A percentile compares a stretch with the other conserved stretches of the same genome.
phyloP scores from a whole-genome alignment of 1,140 invertebrate genomes.

The Steinernema feltiae region DNA sequence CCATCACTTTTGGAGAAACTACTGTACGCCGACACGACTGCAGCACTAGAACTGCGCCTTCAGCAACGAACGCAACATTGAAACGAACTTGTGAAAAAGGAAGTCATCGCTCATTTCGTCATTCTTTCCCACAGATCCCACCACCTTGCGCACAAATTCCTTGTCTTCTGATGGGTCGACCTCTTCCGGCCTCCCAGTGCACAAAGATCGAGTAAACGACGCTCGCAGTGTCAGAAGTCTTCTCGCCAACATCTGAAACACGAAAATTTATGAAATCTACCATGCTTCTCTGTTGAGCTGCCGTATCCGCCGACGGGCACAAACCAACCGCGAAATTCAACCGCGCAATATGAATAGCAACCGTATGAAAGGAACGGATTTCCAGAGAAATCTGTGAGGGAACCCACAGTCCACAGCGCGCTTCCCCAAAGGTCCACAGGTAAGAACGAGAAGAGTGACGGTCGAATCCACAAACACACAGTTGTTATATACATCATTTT shows the following conservation, averaged over 20 bases:
- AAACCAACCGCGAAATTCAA: background rate
- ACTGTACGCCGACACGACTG: background rate
- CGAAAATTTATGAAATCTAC: background rate
- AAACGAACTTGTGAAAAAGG: background rate
- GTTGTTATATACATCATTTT: constrained; percentile 9
- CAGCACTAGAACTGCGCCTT: background rate
- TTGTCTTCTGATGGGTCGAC: background rate
- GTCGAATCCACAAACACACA: too few species aligned
- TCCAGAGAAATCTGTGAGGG: too few species aligned
- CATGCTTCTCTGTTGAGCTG: too few species aligned
- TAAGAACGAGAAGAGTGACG: too few species aligned
- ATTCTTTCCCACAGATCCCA: background rate
- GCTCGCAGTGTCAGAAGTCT: background rate
- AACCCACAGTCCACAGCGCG: too few species aligned
- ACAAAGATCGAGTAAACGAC: background rate
- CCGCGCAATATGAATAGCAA: too few species aligned
- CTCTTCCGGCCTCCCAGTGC: background rate
- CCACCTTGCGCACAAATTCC: background rate
- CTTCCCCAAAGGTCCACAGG: too few species aligned
- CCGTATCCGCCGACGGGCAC: background rate
- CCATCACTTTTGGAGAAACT: background rate
- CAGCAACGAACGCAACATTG: background rate
- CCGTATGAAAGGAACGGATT: too few species aligned
- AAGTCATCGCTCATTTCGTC: background rate
- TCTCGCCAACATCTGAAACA: background rate